These are phyloP conservation scores for Cyphotilapia sp. DNA, from an alignment of 2,113 vertebrate species.

Conservation along the genomic window DNA sequence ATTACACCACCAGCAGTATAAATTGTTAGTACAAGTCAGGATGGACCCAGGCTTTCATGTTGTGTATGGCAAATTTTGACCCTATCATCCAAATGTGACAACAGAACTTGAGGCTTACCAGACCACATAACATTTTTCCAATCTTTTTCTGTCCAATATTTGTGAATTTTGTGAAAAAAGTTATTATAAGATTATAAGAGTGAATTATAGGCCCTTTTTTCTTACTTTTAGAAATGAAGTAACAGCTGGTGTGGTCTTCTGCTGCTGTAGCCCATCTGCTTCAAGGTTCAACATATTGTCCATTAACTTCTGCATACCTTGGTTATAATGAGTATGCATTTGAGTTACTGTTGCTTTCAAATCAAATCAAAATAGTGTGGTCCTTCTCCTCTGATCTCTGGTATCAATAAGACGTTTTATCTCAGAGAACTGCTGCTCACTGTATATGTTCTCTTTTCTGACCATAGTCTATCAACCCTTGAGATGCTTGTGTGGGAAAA, in stretches of 20 bases:
- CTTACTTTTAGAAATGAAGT: not conserved
- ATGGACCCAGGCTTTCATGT: not conserved
- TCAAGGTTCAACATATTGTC: not conserved
- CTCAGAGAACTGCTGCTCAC: not conserved
- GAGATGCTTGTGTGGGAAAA: not conserved
- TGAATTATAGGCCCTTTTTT: not conserved
- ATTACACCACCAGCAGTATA: not conserved
- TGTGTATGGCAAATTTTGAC: not conserved
- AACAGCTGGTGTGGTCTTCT: not conserved
- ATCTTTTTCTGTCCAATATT: not conserved
- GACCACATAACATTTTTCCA: not conserved
- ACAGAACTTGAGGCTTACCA: not conserved
- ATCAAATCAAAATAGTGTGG: not conserved
- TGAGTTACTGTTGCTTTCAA: not conserved
- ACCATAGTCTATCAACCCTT: not conserved
- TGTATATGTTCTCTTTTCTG: not conserved
- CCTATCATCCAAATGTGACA: not conserved
- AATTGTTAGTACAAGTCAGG: not conserved
- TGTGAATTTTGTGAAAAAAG: not conserved
- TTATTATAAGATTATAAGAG: not conserved
- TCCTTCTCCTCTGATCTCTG: not conserved
- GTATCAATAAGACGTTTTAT: not conserved
- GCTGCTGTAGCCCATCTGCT: not conserved
- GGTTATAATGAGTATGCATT: not conserved
- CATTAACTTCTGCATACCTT: not conserved